Evolutionary conservation across 2,113 vertebrate genomes (phyloP), one percentile per base, ranked within the genome.

Genomic region (Urocynchramus pylzowi): DNA sequence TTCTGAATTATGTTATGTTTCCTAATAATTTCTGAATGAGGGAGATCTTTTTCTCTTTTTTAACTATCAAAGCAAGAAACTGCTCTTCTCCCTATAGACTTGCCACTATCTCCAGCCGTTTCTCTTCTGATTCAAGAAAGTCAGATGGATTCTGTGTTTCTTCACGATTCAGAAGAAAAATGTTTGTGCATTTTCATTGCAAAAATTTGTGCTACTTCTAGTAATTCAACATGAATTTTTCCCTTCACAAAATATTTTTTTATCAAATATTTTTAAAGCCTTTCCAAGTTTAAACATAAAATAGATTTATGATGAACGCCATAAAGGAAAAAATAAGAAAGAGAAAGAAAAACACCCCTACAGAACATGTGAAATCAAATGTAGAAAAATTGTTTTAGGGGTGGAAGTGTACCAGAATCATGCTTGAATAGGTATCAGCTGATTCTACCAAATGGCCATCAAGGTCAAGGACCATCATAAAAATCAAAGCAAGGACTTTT

Each of bases 401-500:
- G n/a, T 39, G 23, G 41, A 88, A 67, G 13, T 33, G 20, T 69
- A 89, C 42, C 24, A 74, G 50, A 93, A 74, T 30, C 57, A 78
- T 76, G 31, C 53, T 87, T 84, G n/a, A 94, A 89, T 4, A 87
- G 44, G n/a, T 67, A 95, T 86, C 88, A 94, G 73, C 76, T 92
- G 83, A 80, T 88, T 81, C 60, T 53, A 64, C 23, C 27, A 84
- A 90, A 74, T 42, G 19, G 45, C 23, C 31, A 54, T 84, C 35
- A 59, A 59, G 39, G 78, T 95, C 74, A 97, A 97, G 91, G 67
- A 76, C 73, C 84, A 77, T 87, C 21, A 91, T 33, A 69, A 94
- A 93, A 90, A 87, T 93, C 87, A 95, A 92, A 97, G 96, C 87
- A 94, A 96, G 76, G 52, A 60, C 76, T 75, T 93, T 37, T 87